Evolutionary conservation across 2,888 invertebrate species (phyloP), one percentile per base, ranked within the genome.

Genomic region (Dicyrtomina minuta): DNA sequence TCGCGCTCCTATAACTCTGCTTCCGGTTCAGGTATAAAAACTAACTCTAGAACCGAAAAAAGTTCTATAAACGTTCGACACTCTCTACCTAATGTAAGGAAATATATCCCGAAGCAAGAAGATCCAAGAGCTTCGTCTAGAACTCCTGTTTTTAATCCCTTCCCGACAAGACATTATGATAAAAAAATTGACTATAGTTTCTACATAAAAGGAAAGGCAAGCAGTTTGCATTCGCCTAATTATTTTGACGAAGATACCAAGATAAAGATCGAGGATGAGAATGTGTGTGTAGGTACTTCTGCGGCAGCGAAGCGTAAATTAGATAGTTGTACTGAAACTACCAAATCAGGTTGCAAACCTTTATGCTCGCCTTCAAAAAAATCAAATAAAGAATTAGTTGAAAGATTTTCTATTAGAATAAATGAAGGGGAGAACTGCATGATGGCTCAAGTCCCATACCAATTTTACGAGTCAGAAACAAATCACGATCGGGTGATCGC

Each of bases 361-460:
- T 55, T 26, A 20, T 26, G n/a, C n/a, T n/a, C n/a, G n/a, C n/a
- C 55, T 55, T 55, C 55, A 12, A 55, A 55, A 22, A 33, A 33
- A 33, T 3, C 33, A 33, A 33, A n/a, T n/a, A n/a, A 33, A 8
- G 33, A 33, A 5, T 8, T 33, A 33, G 33, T 33, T 1, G 62
- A 68, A 6, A 61, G 62, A 2, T 68, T 68, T 55, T 6, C 33
- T 10, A 49, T 66, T 12, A 27, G 41, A 0, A 22, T 27, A 8
- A 59, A 51, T 41, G 66, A 65, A 49, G 41, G 17, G 5, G 70
- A 70, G 15, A 70, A 70, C 66, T 70, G 56, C 26, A 58, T 70
- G 51, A 58, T 41, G 20, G 56, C 70, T 13, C 64, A 58, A 20
- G 59, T 49, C 1, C 70, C 70, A 17, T 70, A 70, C 27, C 41